Conservation (phyloP, 2,113 vertebrate genomes). For the Andinoacara biseriatus region DNA sequence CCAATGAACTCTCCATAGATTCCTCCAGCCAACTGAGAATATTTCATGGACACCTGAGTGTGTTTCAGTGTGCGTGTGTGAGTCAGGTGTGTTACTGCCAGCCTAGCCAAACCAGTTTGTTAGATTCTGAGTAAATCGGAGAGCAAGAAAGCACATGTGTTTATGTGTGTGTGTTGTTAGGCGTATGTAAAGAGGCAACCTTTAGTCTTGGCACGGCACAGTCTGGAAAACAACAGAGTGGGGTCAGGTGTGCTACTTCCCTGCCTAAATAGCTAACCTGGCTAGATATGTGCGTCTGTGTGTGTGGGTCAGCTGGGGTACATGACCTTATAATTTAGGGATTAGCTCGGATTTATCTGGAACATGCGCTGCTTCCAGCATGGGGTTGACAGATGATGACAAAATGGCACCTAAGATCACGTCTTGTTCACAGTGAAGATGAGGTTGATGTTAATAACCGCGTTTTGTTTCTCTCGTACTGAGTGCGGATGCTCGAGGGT, state of each 20-base stretch:
- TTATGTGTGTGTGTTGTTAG: slow-evolving; percentile 36
- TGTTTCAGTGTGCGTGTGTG: slow-evolving; percentile 16
- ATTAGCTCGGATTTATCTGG: slow-evolving; percentile 49
- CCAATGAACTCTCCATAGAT: slow-evolving; percentile 63
- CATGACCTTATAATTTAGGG: slow-evolving; percentile 58
- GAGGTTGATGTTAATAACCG: slow-evolving; percentile 6
- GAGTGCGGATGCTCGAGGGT: slow-evolving; percentile 29
- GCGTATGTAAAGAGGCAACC: slow-evolving; percentile 28
- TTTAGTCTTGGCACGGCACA: slow-evolving; percentile 47
- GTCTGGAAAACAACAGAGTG: slow-evolving; percentile 41
- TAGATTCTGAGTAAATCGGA: slow-evolving; percentile 34
- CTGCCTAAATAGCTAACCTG: slow-evolving; percentile 33
- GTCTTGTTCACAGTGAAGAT: background rate
- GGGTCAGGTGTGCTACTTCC: slow-evolving; percentile 68
- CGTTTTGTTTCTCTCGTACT: background rate
- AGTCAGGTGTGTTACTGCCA: slow-evolving; percentile 65
- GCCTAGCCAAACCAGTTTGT: slow-evolving; percentile 29
- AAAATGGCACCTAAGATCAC: slow-evolving; percentile 34
- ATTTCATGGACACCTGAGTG: slow-evolving; percentile 68
- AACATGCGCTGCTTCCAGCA: slow-evolving; percentile 17
- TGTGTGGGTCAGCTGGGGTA: slow-evolving; percentile 57
- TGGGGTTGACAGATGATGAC: slow-evolving; percentile 45
- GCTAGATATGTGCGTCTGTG: slow-evolving; percentile 12
- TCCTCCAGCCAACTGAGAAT: slow-evolving; percentile 64
- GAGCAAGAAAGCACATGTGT: background rate